phyloP scores from a whole-genome alignment of 92 coral and sea anemone genomes.

The Epizoanthus scotinus region DNA sequence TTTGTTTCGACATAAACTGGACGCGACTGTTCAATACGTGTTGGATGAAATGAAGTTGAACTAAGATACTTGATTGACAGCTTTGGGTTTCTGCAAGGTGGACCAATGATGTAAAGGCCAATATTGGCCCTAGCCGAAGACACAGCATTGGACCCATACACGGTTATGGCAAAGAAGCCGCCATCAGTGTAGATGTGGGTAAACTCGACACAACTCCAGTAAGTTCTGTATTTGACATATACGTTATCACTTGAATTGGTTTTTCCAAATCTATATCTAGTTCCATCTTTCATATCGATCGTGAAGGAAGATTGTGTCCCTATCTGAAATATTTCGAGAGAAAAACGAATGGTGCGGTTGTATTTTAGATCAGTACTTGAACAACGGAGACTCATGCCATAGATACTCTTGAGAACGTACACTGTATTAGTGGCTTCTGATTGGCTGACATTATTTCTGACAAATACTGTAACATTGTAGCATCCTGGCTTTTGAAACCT shows the following conservation, averaged over 20 bases:
- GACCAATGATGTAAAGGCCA: not conserved
- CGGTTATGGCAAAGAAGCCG: not conserved
- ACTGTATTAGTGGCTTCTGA: not conserved
- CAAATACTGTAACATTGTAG: constrained; percentile 1
- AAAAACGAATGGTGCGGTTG: not conserved
- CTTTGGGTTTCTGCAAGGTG: constrained; percentile 3
- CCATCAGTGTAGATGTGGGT: not conserved
- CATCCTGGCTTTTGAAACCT: not conserved
- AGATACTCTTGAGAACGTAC: not conserved
- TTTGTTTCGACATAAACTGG: not conserved
- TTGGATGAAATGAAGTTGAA: not conserved
- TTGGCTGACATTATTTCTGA: constrained; percentile 9
- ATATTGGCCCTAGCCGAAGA: not conserved
- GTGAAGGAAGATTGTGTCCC: not conserved
- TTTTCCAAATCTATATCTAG: not conserved
- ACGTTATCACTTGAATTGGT: not conserved
- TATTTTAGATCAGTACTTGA: not conserved
- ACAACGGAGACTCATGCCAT: not conserved
- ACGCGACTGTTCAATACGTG: not conserved
- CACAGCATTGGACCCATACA: not conserved
- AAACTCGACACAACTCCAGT: not conserved
- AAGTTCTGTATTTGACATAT: no score
- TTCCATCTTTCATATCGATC: constrained; percentile 18
- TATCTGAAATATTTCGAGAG: not conserved
- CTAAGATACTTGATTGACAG: not conserved